Evolutionary conservation across 1,140 invertebrate genomes (phyloP).

Genomic region (Drosophila carrolli): DNA sequence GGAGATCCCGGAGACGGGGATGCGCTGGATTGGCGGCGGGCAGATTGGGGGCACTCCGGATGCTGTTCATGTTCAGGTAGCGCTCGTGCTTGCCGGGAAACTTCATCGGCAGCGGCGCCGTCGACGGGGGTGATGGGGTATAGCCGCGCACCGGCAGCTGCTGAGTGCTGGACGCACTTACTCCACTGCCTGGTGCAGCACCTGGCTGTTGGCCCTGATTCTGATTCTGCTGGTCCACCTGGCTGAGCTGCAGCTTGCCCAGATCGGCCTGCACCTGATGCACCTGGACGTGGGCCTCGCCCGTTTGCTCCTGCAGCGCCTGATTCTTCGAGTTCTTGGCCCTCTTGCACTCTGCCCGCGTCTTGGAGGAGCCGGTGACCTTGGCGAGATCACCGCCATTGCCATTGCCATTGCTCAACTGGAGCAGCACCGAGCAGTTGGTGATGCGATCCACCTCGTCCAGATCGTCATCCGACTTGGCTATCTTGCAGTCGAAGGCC

Average conservation of each 20-base stretch:
- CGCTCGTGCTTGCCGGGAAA: slow-evolving; percentile 88
- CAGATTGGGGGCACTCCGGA: slow-evolving; percentile 90
- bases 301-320: slow-evolving; percentile 71
- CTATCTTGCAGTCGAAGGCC: slow-evolving; percentile 94
- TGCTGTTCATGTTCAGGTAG: slow-evolving; percentile 91
- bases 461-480: slow-evolving; percentile 92
- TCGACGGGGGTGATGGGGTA: slow-evolving; percentile 91
- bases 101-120: slow-evolving; percentile 91
- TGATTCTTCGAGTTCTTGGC: slow-evolving; percentile 82
- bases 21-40: slow-evolving; percentile 89
- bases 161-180: slow-evolving; percentile 78
- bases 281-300: slow-evolving; percentile 52
- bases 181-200: not conserved
- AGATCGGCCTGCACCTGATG: slow-evolving; percentile 85
- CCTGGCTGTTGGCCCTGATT: slow-evolving; percentile 47
- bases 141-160: slow-evolving; percentile 86
- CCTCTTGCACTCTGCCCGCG: slow-evolving; percentile 76
- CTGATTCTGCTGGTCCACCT: slow-evolving; percentile 69
- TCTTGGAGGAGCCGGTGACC: slow-evolving; percentile 34
- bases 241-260: slow-evolving; percentile 85
- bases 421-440: slow-evolving; percentile 90
- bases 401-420: slow-evolving; percentile 85
- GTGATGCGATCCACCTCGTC: slow-evolving; percentile 92
- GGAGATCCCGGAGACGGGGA: slow-evolving; percentile 89
- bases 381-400: slow-evolving; percentile 6